phyloP scores from a whole-genome alignment of 2,113 vertebrate genomes.

The Megatriorchis doriae region DNA sequence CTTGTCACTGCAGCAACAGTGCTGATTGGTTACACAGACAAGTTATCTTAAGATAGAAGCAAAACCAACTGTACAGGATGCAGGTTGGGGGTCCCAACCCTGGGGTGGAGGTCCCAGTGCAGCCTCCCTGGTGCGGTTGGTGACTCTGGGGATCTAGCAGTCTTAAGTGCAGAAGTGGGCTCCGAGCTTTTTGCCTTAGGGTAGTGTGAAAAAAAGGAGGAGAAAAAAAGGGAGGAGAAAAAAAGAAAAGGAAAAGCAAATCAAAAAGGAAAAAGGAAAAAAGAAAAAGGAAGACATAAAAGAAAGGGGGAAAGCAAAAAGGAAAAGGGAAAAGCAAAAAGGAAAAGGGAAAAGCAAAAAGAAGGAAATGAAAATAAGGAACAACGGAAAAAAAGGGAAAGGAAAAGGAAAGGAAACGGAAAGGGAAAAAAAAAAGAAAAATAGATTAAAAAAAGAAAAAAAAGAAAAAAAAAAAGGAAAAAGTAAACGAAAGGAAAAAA shows the following conservation, averaged over 20 bases:
- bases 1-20: neutral
- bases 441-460: neutral
- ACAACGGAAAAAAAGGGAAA: too few species aligned
- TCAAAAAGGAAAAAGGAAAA: too few species aligned
- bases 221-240: rapidly evolving
- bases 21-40: neutral
- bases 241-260: too few species aligned
- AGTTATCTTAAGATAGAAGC: neutral
- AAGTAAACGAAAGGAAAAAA: neutral
- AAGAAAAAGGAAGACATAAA: neutral
- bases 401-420: too few species aligned
- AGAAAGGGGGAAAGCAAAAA: too few species aligned
- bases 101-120: neutral
- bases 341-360: too few species aligned
- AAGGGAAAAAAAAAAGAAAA: neutral
- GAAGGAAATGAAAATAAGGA: too few species aligned
- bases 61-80: neutral
- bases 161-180: rapidly evolving
- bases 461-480: too few species aligned
- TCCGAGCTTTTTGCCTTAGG: neutral
- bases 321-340: too few species aligned
- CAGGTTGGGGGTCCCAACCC: neutral
- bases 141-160: neutral
- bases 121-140: neutral
- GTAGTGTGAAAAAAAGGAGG: neutral